Percentiles rank a stretch among this genome's conserved stretches.
Evolutionary conservation across 2,888 invertebrate genomes (phyloP).

Genomic region (Drosophila phalerata): DNA sequence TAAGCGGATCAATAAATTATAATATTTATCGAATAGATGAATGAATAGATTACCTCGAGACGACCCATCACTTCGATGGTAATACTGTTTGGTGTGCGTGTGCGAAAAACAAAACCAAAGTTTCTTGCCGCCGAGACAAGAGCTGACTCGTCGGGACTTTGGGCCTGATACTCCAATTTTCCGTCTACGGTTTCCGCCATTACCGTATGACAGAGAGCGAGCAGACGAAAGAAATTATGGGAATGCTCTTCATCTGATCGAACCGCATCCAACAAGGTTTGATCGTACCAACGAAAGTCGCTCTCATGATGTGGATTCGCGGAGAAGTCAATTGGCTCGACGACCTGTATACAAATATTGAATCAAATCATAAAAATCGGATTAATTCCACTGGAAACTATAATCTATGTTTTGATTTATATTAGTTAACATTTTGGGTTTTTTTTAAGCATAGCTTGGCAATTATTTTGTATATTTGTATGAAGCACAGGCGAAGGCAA

Average conservation of each 20-base stretch:
- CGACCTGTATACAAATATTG: conserved; percentile 86
- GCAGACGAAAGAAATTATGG: conserved; percentile 94
- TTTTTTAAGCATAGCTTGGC: conserved; percentile 39
- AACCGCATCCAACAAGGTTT: conserved; percentile 93
- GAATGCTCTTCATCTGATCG: conserved; percentile 90
- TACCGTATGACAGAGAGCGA: conserved; percentile 99
- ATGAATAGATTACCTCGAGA: conserved; percentile 87
- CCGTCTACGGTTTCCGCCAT: conserved; percentile 97
- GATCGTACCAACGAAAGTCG: conserved; percentile 97
- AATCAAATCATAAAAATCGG: not conserved
- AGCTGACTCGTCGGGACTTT: conserved; percentile 99
- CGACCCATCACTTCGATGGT: conserved; percentile 95
- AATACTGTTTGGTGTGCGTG: conserved; percentile 96
- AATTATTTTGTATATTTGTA: conserved; percentile 14
- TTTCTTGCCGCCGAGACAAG: conserved; percentile 98
- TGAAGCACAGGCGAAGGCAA: conserved; percentile 38
- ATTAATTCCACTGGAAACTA: not conserved
- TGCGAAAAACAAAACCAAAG: conserved; percentile 99
- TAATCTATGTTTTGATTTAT: not conserved
- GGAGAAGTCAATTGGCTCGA: conserved; percentile 96
- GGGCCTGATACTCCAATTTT: conserved; percentile 90
- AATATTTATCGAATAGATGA: not conserved
- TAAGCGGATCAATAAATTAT: conserved; percentile 82
- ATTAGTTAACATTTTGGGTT: not conserved
- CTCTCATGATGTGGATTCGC: conserved; percentile 96